Percentiles rank a stretch among this genome's conserved stretches.
Conservation (phyloP, 2,113 vertebrate species). For the Paraplagusia blochii region DNA sequence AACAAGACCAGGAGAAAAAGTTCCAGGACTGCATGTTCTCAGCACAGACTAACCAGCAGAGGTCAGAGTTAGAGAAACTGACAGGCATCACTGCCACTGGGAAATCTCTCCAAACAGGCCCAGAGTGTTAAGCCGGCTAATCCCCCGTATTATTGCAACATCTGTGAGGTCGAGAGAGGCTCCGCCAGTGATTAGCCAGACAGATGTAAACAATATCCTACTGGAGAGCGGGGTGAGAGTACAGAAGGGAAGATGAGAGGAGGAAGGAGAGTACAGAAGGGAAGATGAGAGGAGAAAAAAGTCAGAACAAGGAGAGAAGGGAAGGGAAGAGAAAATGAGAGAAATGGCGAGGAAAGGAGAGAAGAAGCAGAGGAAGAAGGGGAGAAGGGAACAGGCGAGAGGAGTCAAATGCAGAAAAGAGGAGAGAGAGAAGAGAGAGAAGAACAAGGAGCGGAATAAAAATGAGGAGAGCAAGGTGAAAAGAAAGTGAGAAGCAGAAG, state of each 20-base stretch:
- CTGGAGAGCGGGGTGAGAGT: conserved; percentile 30
- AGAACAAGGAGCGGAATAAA: no score
- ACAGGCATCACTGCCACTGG: conserved; percentile 42
- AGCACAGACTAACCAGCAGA: conserved; percentile 28
- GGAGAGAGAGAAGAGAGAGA: no score
- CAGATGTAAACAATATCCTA: conserved; percentile 72
- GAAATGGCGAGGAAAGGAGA: conserved; percentile 15
- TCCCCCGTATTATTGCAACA: conserved; percentile 72
- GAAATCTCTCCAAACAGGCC: conserved; percentile 65
- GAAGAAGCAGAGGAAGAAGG: conserved; percentile 8
- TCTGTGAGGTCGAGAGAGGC: conserved; percentile 70
- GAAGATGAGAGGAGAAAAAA: conserved; percentile 14
- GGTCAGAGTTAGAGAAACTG: conserved; percentile 64
- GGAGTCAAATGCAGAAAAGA: no score
- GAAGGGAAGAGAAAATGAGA: no score
- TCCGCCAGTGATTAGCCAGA: conserved; percentile 67
- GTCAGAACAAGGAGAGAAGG: conserved; percentile 17
- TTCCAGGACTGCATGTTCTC: conserved; percentile 31
- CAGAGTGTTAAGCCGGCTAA: conserved; percentile 67
- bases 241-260: conserved; percentile 13
- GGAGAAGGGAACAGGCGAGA: conserved; percentile 26
- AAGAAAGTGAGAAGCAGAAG: no score
- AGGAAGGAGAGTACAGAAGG: conserved; percentile 17
- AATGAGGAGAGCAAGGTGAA: no score
- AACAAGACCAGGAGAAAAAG: conserved; percentile 39